Base-by-base conservation (phyloP, 2,888 invertebrate genomes). In the Drosophila melanosoma region DNA sequence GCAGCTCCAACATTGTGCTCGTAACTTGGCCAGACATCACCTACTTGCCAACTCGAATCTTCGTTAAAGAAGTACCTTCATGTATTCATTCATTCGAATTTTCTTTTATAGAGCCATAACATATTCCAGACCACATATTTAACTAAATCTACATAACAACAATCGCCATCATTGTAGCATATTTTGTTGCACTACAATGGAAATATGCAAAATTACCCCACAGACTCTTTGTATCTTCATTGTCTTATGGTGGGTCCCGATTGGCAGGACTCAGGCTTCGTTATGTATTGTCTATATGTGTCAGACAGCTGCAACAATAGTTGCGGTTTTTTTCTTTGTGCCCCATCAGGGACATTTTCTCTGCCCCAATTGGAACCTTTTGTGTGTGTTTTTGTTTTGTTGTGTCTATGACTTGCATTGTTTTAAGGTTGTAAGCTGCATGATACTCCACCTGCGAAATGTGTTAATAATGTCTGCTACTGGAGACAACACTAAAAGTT, bases 241-340 rank as follows among this genome's bases (percentile, higher is more conserved):
- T 89, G 84, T 88, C 71, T 71, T 23, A 36, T 54, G 63, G 61
- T 40, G 32, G 40, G 23, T 64, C 54, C 32, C 79, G 42, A 68
- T 81, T 59, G 58, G 45, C 71, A 58, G 57, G 23, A 58, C 36
- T 38, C 36, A 71, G 48, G 29, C 42, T n/a, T 26, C 26, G 63
- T n/a, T 53, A 35, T 51, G 51, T 57, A 62, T 77, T 81, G 69
- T 81, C 59, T 77, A 61, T 59, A 40, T 86, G 29, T 73, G 70
- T 72, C 74, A 81, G 79, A 68, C 69, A 65, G 51, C 40, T 48
- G 75, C 64, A 87, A 88, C 89, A 88, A 83, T 76, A 58, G 74
- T 36, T 42, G 54, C 20, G 57, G 60, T 53, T 42, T 61, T 61
- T 59, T 59, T 60, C 33, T 51, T 40, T 64, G 36, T 52, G 15